A percentile compares a stretch with the other conserved stretches of the same genome.
Conservation (phyloP, 64 coral and sea anemone genomes). For the Orbicella faveolata region DNA sequence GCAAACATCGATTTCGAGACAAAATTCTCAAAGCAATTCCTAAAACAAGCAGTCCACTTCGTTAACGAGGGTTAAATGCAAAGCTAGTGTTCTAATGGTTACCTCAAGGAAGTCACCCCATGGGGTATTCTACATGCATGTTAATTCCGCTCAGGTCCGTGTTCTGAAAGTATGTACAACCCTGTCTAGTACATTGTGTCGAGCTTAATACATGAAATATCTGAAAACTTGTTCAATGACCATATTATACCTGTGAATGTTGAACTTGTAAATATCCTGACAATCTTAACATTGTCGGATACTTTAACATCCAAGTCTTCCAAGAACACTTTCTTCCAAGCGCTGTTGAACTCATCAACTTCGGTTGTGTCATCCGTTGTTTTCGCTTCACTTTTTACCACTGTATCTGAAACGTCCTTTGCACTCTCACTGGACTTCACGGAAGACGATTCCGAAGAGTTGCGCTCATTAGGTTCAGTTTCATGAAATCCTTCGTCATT, state of each 20-base stretch:
- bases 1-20: too few species aligned
- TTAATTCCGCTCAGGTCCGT: too few species aligned
- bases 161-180: too few species aligned
- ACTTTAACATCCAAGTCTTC: slow-evolving; percentile 55
- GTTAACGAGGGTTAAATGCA: too few species aligned
- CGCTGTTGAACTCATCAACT: slow-evolving; percentile 32
- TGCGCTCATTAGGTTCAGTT: neutral
- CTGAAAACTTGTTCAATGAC: neutral
- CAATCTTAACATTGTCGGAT: slow-evolving; percentile 72
- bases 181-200: too few species aligned
- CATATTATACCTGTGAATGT: slow-evolving; percentile 64
- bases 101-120: too few species aligned
- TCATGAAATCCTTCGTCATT: neutral
- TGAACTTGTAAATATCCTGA: slow-evolving; percentile 89
- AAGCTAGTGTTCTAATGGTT: too few species aligned
- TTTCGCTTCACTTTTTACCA: neutral
- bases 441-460: neutral
- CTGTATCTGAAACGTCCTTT: neutral
- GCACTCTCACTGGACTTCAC: neutral
- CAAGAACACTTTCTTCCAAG: slow-evolving; percentile 41
- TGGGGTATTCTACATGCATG: too few species aligned
- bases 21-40: too few species aligned
- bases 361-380: neutral
- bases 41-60: too few species aligned
- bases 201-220: too few species aligned